Evolutionary conservation across 2,113 vertebrate genomes (phyloP), one percentile per base, ranked within the genome.

Genomic region (Platycercus adscitus): DNA sequence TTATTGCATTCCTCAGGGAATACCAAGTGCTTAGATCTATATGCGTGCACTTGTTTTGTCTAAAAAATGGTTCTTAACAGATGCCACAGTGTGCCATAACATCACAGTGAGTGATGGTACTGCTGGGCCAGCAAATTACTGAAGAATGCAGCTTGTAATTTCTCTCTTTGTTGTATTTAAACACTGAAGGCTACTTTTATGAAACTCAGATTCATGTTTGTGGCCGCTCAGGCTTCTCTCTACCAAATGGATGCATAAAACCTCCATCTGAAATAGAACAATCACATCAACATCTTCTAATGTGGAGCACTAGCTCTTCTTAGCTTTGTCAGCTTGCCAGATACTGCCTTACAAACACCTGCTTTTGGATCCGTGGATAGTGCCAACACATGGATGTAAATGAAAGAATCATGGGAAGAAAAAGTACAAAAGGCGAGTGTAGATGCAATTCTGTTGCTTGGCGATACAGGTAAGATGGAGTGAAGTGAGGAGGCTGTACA

Each of bases 381-480:
- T 58, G 28, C 8, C 43, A 88, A 53, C 8, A 26, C 13, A 49
- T 7, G 68, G 25, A 43, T 1, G 2, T 17, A 33, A 58, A 61
- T 49, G 50, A 50, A 92, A 56, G 44, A 47, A 77, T 13, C n/a
- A 49, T 24, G 14, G 53, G 50, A 78, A 61, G 46, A 63, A 73
- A 70, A 87, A 81, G 44, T 35, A 77, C 12, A 69, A 61, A 5
- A 52, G 16, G 31, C 31, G 77, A 84, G 37, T 16, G 15, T 28
- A 80, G 60, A 29, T 44, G 49, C 6, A 84, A 70, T 73, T 78
- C 43, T 70, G 21, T 71, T 84, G 60, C 68, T 91, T 69, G 50
- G 41, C 1, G 2, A 63, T 58, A 66, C 6, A 53, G 69, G 0
- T 49, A 75, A 72, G 26, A 1, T 0, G 13, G 28, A 13, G 15